A percentile compares a stretch with the other conserved stretches of the same genome.
phyloP scores from a whole-genome alignment of 2,888 invertebrate genomes.

The Folsomia manolachei region DNA sequence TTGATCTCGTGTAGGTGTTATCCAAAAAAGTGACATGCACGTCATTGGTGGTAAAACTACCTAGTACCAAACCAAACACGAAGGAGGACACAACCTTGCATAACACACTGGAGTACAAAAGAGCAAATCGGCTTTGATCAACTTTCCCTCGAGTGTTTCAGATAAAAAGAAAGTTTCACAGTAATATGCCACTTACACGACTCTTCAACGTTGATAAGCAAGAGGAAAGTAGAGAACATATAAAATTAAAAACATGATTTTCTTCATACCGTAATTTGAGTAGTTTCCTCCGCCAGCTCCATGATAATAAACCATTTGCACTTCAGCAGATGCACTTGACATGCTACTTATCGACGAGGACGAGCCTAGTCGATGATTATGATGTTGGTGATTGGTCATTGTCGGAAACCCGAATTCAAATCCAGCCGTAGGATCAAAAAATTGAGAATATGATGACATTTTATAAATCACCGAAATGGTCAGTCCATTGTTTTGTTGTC shows the following conservation, averaged over 20 bases:
- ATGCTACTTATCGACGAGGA: neutral
- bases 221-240: neutral
- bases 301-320: neutral
- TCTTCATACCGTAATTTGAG: neutral
- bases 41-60: neutral
- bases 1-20: neutral
- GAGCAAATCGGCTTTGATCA: neutral
- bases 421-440: constrained; percentile 39
- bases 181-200: no score
- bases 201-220: neutral
- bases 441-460: constrained; percentile 43
- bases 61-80: no score
- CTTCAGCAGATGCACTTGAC: neutral
- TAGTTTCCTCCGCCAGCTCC: neutral
- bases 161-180: neutral
- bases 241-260: no score
- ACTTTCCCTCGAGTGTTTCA: neutral
- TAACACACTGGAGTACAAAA: no score
- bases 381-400: neutral
- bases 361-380: neutral
- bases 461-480: neutral
- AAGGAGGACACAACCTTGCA: no score
- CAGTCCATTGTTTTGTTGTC: neutral
- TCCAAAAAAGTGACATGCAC: neutral
- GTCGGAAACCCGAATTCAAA: constrained; percentile 37